Evolutionary conservation across 1,140 invertebrate species (phyloP).

Genomic region (Dysdera silvatica): DNA sequence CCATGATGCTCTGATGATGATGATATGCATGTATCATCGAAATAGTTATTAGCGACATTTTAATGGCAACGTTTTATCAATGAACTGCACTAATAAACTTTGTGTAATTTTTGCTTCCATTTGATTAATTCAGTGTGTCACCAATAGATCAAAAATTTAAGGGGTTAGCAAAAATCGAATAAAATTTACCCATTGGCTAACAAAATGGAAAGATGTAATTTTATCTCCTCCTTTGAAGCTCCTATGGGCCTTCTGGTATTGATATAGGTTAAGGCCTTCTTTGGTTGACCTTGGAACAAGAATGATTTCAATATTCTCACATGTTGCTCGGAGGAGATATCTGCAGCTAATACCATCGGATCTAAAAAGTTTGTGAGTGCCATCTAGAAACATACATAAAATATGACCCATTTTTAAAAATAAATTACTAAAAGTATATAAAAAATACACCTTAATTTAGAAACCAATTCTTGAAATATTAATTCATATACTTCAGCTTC

Average conservation of each 20-base stretch:
- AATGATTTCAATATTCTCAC: constrained; percentile 50
- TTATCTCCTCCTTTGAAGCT: constrained; percentile 49
- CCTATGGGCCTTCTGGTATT: constrained; percentile 48
- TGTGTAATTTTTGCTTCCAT: no score
- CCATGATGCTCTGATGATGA: no score
- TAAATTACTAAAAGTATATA: no score
- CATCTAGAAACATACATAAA: constrained; percentile 35
- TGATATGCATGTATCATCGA: no score
- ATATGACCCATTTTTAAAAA: no score
- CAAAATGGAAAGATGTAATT: constrained; percentile 48
- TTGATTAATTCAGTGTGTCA: no score
- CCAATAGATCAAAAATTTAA: neutral
- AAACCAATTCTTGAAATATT: no score
- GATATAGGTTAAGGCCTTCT: constrained; percentile 51
- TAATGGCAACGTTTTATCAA: no score
- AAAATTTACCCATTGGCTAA: constrained; percentile 49
- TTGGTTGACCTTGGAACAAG: constrained; percentile 49
- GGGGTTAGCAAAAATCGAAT: neutral
- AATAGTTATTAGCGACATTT: no score
- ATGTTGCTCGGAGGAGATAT: constrained; percentile 54
- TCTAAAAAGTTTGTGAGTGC: constrained; percentile 45
- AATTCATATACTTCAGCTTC: no score
- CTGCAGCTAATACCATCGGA: constrained; percentile 41
- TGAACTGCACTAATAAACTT: neutral
- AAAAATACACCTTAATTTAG: no score